Evolutionary conservation across 2,888 invertebrate genomes (phyloP), one percentile per base, ranked within the genome.

Genomic region (Watsonalla binaria): DNA sequence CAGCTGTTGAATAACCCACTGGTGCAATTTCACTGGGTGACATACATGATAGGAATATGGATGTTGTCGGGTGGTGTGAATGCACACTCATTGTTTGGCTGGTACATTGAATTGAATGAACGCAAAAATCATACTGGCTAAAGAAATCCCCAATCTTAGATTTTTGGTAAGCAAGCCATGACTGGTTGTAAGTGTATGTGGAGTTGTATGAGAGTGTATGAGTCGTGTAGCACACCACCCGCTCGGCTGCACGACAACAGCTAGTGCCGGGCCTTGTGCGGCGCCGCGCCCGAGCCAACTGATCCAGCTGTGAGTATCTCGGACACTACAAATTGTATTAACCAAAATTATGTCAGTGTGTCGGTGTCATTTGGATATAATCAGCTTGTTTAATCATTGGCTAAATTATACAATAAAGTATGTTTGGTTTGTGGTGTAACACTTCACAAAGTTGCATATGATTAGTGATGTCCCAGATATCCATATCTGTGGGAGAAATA

Each of bases 21-120:
- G 82, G 76, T 86, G 68, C 82, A 86, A 84, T 81, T 78, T 79
- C 67, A 82, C 69, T 74, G 79, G 81, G 79, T 70, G 55, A 65
- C 68, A 65, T 66, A 75, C 82, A 84, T 84, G 79, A 61, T 71
- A 80, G 86, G 80, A 84, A 81, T 76, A 70, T 69, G 78, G 84
- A 68, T 72, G 71, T 73, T 65, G 66, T 67, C 78, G 81, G 79
- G 76, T 63, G 66, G 80, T 86, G 85, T 79, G 76, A 53, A 57
- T 55, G 68, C 76, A 80, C 75, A 77, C 72, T 77, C 76, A 71
- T 78, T 66, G 70, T 55, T 37, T 65, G 67, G 52, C n/a, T 59
- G 51, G 51, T n/a, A 24, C 24, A 24, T 4, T 24, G 24, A 24
- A 24, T 24, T 33, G 37, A 42, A 11, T 53, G 11, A 50, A 52